phyloP scores from a whole-genome alignment of 1,140 invertebrate species.

The Drosophila nigrodunni region DNA sequence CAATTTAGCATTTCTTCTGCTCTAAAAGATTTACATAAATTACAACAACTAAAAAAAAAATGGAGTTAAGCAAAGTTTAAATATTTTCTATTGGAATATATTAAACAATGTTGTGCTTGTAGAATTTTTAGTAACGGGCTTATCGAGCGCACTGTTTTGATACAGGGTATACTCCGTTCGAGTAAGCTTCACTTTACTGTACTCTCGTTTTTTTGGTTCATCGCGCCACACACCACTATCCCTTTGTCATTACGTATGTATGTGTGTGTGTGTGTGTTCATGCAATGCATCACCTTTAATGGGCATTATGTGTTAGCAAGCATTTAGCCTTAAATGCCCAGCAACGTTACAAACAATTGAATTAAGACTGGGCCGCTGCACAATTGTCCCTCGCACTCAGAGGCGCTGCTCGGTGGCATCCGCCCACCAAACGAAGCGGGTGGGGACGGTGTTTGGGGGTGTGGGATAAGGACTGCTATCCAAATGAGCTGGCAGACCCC shows the following conservation, averaged over 20 bases:
- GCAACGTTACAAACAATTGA: slow-evolving; percentile 78
- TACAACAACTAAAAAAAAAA: too few relatives aligned
- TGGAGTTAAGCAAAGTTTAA: too few relatives aligned
- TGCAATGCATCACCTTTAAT: slow-evolving; percentile 75
- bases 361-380: slow-evolving; percentile 62
- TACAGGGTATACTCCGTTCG: too few relatives aligned
- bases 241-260: background rate
- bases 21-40: too few relatives aligned
- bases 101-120: too few relatives aligned
- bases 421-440: background rate
- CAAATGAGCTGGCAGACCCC: slow-evolving; percentile 11
- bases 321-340: slow-evolving; percentile 73
- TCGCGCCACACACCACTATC: background rate
- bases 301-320: slow-evolving; percentile 76
- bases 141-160: too few relatives aligned
- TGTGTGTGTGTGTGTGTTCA: slow-evolving; percentile 11
- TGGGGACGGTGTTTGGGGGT: background rate
- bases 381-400: slow-evolving; percentile 24
- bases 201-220: background rate
- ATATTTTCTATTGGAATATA: too few relatives aligned
- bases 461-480: background rate
- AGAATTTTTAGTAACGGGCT: too few relatives aligned
- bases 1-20: too few relatives aligned
- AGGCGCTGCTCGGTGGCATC: background rate
- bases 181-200: too few relatives aligned